These are phyloP conservation scores for Nasalis larvatus DNA, from an alignment of 2,113 vertebrate species.

Conservation along the genomic window DNA sequence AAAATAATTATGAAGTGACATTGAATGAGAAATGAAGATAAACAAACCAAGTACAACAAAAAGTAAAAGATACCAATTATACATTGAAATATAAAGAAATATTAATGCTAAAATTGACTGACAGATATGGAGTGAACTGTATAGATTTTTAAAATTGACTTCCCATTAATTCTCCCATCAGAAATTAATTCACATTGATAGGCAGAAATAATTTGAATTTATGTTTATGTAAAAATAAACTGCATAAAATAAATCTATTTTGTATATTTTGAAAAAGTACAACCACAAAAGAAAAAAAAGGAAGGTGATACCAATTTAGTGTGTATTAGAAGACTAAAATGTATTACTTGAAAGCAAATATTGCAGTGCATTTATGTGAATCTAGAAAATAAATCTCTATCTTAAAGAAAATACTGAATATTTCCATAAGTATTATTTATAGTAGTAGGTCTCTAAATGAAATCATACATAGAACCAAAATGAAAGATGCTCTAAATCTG, in stretches of 20 bases:
- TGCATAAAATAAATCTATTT: not conserved
- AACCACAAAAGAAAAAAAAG: not conserved
- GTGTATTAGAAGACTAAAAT: not conserved
- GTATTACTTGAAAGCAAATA: not conserved
- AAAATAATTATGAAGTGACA: not conserved
- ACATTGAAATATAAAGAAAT: not conserved
- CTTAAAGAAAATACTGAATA: not conserved
- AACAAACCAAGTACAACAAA: not conserved
- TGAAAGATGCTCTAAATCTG: conserved; percentile 15
- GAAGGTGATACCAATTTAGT: not conserved
- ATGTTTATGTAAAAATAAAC: not conserved
- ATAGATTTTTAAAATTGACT: not conserved
- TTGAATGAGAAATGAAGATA: not conserved
- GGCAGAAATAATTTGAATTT: not conserved
- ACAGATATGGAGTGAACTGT: not conserved
- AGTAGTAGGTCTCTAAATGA: not conserved
- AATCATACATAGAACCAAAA: not conserved
- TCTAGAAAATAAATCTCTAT: not conserved
- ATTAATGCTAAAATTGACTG: not conserved
- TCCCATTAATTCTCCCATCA: not conserved
- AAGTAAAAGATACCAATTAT: not conserved
- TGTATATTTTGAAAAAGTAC: not conserved
- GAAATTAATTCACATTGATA: not conserved
- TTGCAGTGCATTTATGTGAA: fast-evolving
- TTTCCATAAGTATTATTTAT: not conserved